phyloP scores from a whole-genome alignment of 2,113 vertebrate species.

The Callaeas wilsoni region DNA sequence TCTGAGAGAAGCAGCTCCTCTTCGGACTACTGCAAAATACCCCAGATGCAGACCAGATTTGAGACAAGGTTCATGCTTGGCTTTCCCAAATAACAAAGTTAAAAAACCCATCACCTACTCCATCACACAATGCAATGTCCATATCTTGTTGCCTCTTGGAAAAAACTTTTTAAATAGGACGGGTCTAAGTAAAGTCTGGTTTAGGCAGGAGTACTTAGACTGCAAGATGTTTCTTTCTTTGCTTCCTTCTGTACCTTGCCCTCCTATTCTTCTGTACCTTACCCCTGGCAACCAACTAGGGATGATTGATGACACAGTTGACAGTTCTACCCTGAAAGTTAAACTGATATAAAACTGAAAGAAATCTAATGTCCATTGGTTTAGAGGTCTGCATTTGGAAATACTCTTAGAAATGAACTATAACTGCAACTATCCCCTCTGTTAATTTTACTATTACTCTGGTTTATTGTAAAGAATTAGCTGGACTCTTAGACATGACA shows the following conservation, averaged over 20 bases:
- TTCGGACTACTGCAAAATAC: neutral
- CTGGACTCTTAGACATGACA: neutral
- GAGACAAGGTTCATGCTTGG: neutral
- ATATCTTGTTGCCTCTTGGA: neutral
- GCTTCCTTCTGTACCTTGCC: neutral
- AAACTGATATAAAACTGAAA: constrained; percentile 29
- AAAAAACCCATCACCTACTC: neutral
- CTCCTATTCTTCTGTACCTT: neutral
- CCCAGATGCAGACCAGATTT: neutral
- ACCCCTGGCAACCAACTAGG: neutral
- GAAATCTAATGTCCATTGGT: neutral
- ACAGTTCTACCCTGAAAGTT: neutral
- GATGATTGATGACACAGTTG: neutral
- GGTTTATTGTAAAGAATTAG: neutral
- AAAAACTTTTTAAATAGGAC: neutral
- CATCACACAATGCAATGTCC: neutral
- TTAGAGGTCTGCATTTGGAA: neutral
- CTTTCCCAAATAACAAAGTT: neutral
- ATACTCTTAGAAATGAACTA: neutral
- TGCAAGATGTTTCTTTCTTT: neutral
- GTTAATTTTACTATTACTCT: neutral
- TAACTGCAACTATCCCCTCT: neutral
- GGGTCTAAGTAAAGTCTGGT: neutral
- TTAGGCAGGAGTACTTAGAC: neutral
- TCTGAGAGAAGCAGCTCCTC: neutral